phyloP scores from a whole-genome alignment of 2,797 vertebrate species.

The Cryptoprocta ferox region DNA sequence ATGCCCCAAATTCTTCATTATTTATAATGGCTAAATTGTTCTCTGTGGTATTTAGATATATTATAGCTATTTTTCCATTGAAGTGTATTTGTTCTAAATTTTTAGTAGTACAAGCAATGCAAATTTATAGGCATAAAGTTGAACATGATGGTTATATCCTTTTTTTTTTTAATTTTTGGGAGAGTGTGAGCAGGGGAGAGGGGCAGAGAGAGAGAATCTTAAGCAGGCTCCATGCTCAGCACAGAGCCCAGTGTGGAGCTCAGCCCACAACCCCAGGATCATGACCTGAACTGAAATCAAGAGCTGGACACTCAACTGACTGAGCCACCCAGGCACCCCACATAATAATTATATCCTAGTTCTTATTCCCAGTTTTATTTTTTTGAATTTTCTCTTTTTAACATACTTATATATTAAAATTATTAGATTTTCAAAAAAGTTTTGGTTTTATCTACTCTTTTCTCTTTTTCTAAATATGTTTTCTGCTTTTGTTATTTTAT shows the following conservation, averaged over 20 bases:
- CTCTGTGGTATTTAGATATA: neutral
- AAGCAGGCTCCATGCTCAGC: no score
- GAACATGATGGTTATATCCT: neutral
- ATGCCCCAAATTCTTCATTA: neutral
- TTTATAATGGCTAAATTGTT: neutral
- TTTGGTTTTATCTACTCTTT: neutral
- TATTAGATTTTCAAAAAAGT: neutral
- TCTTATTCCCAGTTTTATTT: neutral
- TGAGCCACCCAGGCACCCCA: no score
- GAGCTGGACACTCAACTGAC: no score
- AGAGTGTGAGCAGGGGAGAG: no score
- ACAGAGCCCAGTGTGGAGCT: no score
- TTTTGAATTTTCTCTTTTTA: neutral
- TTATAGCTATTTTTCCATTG: neutral
- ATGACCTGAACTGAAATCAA: no score
- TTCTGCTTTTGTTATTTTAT: constrained; percentile 8
- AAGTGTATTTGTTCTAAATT: neutral
- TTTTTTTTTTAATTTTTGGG: constrained; percentile 6
- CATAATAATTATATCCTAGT: neutral
- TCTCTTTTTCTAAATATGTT: neutral
- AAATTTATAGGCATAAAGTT: neutral
- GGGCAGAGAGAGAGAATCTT: no score
- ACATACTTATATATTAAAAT: neutral
- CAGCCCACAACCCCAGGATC: no score
- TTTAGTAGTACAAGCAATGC: neutral